Base-by-base conservation (phyloP, 2,888 invertebrate species). In the Latheticus oryzae region DNA sequence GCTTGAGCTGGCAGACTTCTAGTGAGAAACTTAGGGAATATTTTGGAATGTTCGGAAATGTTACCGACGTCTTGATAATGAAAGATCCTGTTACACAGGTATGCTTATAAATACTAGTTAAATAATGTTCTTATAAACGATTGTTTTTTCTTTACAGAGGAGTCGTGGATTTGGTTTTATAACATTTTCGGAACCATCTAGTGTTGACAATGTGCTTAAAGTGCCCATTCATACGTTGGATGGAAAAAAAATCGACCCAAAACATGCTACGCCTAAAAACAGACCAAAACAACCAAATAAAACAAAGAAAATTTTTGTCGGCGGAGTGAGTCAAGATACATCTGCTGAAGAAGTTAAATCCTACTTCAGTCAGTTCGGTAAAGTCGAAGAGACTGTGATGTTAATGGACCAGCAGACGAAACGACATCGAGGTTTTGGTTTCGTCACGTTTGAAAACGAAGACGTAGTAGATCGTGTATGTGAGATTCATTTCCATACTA, bases 91-190 rank as follows among this genome's bases (percentile, higher is more conserved):
- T 93, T 24, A 94, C 94, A 64, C 93, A 93, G 91, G 94, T 94
- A 82, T 81, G 3, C 3, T 28, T 5, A 28, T 5, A 19, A 19
- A 19, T 19, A 19, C 3, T 5, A 3, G 4, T 19, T 19, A 19
- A 19, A 5, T 19, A 19, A 19, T 19, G 3, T 5, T 19, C 21
- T 24, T 2, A n/a, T n/a, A n/a, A n/a, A n/a, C n/a, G n/a, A 24
- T 4, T 8, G 8, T 57, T 51, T 58, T 61, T 30, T 60, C 56
- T 51, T 59, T 64, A 32, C 87, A 95, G 94, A 89, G 94, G 78
- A 94, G 93, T 84, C 89, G 95, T 79, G 95, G 94, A 75, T 95
- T 95, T 80, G 91, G 94, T 75, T 95, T 95, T 84, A 94, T 95
- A 80, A 94, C 94, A 73, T 95, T 95, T 82, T 89, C 92, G 79